phyloP scores from a whole-genome alignment of 2,888 invertebrate genomes.

The Eupithecia inturbata region DNA sequence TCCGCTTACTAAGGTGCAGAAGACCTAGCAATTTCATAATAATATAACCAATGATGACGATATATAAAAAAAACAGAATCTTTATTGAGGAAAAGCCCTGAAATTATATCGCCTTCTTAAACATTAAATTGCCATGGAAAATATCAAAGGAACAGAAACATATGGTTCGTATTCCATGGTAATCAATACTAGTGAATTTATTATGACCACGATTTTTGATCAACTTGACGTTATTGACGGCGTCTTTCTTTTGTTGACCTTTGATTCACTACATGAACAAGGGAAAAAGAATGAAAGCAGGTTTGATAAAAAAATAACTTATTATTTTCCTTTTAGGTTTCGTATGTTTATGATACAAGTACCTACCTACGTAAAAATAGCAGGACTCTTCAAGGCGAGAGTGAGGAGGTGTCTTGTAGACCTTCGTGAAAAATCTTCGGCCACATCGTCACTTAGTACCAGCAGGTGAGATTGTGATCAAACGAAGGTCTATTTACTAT shows the following conservation, averaged over 20 bases:
- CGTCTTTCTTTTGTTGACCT: neutral
- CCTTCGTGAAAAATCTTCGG: no score
- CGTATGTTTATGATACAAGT: no score
- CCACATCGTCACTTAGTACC: no score
- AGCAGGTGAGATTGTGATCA: no score
- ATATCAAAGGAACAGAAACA: neutral
- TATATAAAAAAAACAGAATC: neutral
- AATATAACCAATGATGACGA: neutral
- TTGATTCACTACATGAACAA: neutral
- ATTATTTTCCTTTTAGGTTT: no score
- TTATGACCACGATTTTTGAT: neutral
- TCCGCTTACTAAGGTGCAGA: neutral
- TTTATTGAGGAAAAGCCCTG: neutral
- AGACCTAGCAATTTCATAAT: no score
- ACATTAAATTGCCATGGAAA: neutral
- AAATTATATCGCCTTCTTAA: neutral
- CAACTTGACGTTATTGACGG: neutral
- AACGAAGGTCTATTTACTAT: no score
- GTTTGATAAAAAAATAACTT: neutral
- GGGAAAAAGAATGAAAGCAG: neutral
- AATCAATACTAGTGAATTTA: neutral
- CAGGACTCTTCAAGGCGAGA: no score
- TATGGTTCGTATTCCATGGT: neutral
- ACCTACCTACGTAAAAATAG: no score
- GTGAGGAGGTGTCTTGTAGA: no score